Base-by-base conservation (phyloP, 1,140 invertebrate species). In the Ooceraea biroi region DNA sequence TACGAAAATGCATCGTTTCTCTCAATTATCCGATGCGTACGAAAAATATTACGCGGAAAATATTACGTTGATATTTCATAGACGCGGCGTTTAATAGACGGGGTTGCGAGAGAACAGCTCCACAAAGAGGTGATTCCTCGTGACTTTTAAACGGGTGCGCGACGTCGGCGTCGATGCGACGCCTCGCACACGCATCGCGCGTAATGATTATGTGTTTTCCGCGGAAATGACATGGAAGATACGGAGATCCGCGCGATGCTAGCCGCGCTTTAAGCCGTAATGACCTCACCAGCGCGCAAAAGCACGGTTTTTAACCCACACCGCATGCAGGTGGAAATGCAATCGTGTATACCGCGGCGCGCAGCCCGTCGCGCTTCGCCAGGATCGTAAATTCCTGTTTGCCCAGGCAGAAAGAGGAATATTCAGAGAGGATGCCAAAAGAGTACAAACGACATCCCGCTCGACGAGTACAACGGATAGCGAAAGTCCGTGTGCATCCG, bases 321-420 rank as follows among this genome's bases (percentile, higher is more conserved):
- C 3, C 22, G 61, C 17, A 3, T 25, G 41, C 52, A 74, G 55
- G 22, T 74, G 52, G 25, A 87, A 77, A 50, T 14, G 52, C 61
- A 66, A 44, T 83, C 36, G 78, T 36, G 44, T 46, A 50, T 25
- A 44, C 25, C 25, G 19, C 44, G 52, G 36, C 76, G 22, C 12
- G 76, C 22, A 27, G 44, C 27, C 14, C 36, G 50, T 57, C 48
- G 41, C 58, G 22, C 36, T 36, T 74, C 73, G 82, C 63, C 82
- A 83, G 36, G 48, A 83, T 25, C 58, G 50, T 85, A 82, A 83
- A 60, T 52, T 82, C 50, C 46, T 58, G 58, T n/a, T 60, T 76
- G 55, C 55, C 84, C 63, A 74, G 36, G 60, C 19, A 48, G 25
- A 57, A 30, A 46, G 12, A 61, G 58, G 27, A 63, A 65, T 61